These are phyloP conservation scores for Morone chrysops DNA, from an alignment of 2,113 vertebrate genomes.

Conservation along the genomic window DNA sequence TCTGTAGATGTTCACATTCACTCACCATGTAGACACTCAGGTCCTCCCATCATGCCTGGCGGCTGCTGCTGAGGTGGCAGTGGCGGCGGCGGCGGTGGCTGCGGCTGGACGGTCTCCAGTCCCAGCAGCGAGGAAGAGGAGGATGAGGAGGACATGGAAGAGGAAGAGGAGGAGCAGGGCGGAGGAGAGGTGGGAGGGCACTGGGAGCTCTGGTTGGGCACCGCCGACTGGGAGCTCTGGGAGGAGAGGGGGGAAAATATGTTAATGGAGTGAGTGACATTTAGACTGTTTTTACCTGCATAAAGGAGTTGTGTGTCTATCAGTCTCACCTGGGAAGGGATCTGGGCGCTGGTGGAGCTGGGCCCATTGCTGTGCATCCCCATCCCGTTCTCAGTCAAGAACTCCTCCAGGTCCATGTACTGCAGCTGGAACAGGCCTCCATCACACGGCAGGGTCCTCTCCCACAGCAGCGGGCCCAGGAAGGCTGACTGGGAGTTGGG, in stretches of 20 bases:
- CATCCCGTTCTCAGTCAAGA: slow-evolving; percentile 87
- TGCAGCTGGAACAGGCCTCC: slow-evolving; percentile 87
- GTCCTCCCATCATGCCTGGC: slow-evolving; percentile 81
- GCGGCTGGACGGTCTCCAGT: slow-evolving; percentile 81
- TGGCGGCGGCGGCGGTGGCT: slow-evolving; percentile 62
- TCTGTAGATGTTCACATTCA: neutral
- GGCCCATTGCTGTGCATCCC: slow-evolving; percentile 82
- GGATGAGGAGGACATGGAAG: slow-evolving; percentile 85
- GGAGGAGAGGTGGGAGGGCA: slow-evolving; percentile 82
- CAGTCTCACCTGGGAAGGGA: slow-evolving; percentile 79
- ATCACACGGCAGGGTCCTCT: slow-evolving; percentile 85
- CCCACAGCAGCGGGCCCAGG: slow-evolving; percentile 86
- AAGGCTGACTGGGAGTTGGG: slow-evolving; percentile 83
- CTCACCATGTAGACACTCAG: slow-evolving; percentile 84
- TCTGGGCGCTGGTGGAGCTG: slow-evolving; percentile 82
- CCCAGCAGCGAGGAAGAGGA: slow-evolving; percentile 85
- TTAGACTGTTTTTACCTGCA: too few species aligned
- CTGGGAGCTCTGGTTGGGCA: slow-evolving; percentile 87
- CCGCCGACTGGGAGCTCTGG: slow-evolving; percentile 84
- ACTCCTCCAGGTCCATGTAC: slow-evolving; percentile 89
- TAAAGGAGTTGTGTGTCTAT: neutral
- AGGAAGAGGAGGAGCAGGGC: slow-evolving; percentile 83
- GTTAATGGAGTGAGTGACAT: neutral
- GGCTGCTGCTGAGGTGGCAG: slow-evolving; percentile 57
- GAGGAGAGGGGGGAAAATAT: slow-evolving; percentile 4